phyloP scores from a whole-genome alignment of 2,888 invertebrate genomes.

The Nymphalis c-album region DNA sequence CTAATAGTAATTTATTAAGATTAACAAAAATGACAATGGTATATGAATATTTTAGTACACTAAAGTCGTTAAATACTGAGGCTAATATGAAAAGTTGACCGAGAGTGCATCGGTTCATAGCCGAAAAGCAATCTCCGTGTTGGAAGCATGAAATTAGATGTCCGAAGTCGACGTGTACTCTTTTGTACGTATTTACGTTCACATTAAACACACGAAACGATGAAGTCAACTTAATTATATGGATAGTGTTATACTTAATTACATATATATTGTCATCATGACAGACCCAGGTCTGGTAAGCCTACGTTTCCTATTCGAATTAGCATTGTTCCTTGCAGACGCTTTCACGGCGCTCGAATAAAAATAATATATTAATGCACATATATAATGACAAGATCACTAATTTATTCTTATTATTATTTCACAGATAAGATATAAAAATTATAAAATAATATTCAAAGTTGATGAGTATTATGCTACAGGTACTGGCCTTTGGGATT shows the following conservation, averaged over 20 bases:
- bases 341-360: conserved; percentile 23
- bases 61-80: conserved; percentile 33
- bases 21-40: conserved; percentile 12
- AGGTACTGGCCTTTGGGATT: conserved; percentile 72
- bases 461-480: conserved; percentile 70
- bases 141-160: conserved; percentile 28
- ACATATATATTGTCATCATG: conserved; percentile 43
- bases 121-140: conserved; percentile 19
- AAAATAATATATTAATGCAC: conserved; percentile 1
- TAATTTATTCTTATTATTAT: conserved; percentile 11
- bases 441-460: conserved; percentile 50
- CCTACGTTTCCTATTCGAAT: conserved; percentile 24
- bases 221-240: conserved; percentile 18
- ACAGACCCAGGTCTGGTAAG: conserved; percentile 42
- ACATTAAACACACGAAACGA: conserved; percentile 29
- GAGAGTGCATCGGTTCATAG: conserved; percentile 27
- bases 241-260: conserved; percentile 20
- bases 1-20: conserved; percentile 29
- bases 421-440: conserved; percentile 41
- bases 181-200: conserved; percentile 46
- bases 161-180: conserved; percentile 38
- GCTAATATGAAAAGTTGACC: conserved; percentile 30
- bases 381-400: conserved; percentile 3
- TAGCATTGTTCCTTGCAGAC: conserved; percentile 45
- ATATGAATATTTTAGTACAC: conserved; percentile 11